Evolutionary conservation across 2,888 invertebrate species (phyloP).

Genomic region (Aricia artaxerxes): DNA sequence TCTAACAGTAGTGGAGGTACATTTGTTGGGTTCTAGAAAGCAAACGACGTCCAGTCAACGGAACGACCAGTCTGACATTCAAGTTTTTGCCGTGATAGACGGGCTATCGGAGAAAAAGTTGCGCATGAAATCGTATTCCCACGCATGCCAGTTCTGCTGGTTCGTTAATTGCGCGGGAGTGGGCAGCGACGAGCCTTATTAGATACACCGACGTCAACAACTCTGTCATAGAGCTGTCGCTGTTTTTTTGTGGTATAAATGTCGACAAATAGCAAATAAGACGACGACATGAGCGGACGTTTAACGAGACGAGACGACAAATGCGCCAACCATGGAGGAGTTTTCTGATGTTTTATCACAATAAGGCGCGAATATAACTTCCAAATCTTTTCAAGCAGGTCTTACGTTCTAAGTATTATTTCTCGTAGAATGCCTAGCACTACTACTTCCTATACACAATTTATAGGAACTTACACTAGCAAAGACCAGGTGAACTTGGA

Average conservation of each 20-base stretch:
- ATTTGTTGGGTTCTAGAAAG: slow-evolving; percentile 32
- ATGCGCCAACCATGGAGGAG: background rate
- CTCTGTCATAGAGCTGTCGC: slow-evolving; percentile 39
- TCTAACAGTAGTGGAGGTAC: background rate
- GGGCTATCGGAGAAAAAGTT: slow-evolving; percentile 63
- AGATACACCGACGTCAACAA: slow-evolving; percentile 33
- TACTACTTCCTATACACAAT: background rate
- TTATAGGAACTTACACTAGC: background rate
- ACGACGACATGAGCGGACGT: background rate
- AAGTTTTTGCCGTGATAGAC: slow-evolving; percentile 54
- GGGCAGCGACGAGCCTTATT: slow-evolving; percentile 15
- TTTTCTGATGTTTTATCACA: background rate
- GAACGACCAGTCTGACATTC: slow-evolving; percentile 49
- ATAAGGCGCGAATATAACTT: background rate
- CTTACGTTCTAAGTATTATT: no score
- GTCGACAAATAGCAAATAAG: slow-evolving; percentile 5
- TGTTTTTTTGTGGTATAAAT: background rate
- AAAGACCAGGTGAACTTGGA: background rate
- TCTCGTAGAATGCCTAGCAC: no score
- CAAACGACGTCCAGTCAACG: slow-evolving; percentile 37
- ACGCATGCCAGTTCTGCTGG: slow-evolving; percentile 63
- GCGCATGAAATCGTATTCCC: slow-evolving; percentile 70
- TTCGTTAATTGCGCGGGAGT: slow-evolving; percentile 42
- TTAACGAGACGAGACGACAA: background rate
- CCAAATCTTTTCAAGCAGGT: background rate